These are phyloP conservation scores for Lordiphosa mommai DNA, from an alignment of 1,140 invertebrate genomes.

Conservation along the genomic window DNA sequence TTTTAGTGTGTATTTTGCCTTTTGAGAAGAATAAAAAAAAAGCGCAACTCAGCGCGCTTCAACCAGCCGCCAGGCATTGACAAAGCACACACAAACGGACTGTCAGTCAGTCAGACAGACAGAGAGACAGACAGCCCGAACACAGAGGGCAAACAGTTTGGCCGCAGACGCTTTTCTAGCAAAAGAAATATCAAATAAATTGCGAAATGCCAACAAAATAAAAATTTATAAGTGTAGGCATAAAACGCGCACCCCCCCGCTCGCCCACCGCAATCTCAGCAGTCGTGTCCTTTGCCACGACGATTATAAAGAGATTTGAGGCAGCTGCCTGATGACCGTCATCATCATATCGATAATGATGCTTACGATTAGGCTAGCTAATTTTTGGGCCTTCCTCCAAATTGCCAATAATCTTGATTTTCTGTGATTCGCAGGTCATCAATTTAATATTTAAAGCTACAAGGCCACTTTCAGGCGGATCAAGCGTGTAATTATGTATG, in stretches of 20 bases:
- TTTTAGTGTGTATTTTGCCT: slow-evolving; percentile 43
- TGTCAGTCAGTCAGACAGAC: slow-evolving; percentile 10
- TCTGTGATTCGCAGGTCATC: background rate
- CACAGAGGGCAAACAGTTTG: slow-evolving; percentile 27
- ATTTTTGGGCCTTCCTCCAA: slow-evolving; percentile 11
- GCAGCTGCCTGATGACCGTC: slow-evolving; percentile 54
- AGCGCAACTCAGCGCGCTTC: slow-evolving; percentile 19
- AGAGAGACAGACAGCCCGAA: slow-evolving; percentile 6
- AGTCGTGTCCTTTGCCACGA: slow-evolving; percentile 11
- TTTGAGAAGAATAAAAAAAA: slow-evolving; percentile 37
- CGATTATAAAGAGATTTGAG: slow-evolving; percentile 73
- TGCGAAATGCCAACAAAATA: slow-evolving; percentile 70
- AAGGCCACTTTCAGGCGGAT: slow-evolving; percentile 11
- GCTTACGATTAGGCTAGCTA: slow-evolving; percentile 18
- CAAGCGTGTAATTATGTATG: background rate
- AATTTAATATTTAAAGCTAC: slow-evolving; percentile 34
- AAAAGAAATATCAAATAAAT: slow-evolving; percentile 69
- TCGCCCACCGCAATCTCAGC: slow-evolving; percentile 5
- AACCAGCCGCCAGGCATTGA: slow-evolving; percentile 43
- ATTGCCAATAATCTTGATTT: slow-evolving; percentile 42
- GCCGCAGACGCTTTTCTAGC: slow-evolving; percentile 33
- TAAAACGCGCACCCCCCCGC: slow-evolving; percentile 13
- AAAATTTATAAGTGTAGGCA: slow-evolving; percentile 62
- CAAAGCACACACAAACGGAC: slow-evolving; percentile 47
- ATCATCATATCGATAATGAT: slow-evolving; percentile 56